Conservation (phyloP, 2,113 vertebrate species). For the Lethenteron camtschaticum region DNA sequence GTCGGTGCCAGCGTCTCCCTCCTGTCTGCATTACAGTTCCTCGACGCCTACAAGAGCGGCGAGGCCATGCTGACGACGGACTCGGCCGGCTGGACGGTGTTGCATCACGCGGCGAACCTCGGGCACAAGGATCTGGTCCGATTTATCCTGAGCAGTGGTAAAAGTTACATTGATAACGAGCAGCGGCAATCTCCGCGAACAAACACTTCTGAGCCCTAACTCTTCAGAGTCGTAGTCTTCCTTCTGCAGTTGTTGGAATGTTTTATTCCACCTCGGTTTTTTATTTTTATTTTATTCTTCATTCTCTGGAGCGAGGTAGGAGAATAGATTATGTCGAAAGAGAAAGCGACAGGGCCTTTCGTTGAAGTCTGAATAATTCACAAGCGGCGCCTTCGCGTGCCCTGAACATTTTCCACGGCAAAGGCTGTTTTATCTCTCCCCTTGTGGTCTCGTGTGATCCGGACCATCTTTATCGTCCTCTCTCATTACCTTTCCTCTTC, state of each 20-base stretch:
- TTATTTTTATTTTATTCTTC: not conserved
- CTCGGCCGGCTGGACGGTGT: conserved; percentile 33
- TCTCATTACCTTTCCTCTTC: too few relatives aligned
- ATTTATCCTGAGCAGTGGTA: conserved; percentile 19
- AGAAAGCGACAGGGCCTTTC: too few relatives aligned
- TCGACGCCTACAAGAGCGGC: conserved; percentile 48
- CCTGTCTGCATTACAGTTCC: conserved; percentile 30
- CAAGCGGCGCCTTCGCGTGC: too few relatives aligned
- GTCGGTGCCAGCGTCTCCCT: too few relatives aligned
- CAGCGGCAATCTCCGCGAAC: not conserved
- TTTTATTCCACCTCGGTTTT: conserved; percentile 1
- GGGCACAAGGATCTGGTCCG: conserved; percentile 72
- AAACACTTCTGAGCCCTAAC: not conserved
- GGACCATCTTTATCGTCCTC: too few relatives aligned
- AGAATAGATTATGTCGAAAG: not conserved
- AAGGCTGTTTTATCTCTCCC: too few relatives aligned
- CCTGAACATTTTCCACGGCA: too few relatives aligned
- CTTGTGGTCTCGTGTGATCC: too few relatives aligned
- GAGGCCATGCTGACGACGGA: conserved; percentile 42
- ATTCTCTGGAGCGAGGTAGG: not conserved
- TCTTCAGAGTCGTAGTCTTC: too few relatives aligned
- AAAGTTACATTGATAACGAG: too few relatives aligned
- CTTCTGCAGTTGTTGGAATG: not conserved
- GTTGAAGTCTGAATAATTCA: too few relatives aligned
- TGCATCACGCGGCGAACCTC: conserved; percentile 50